Percentiles rank a stretch among this genome's conserved stretches.
phyloP scores from a whole-genome alignment of 2,888 invertebrate species.

The Hirtodrosophila histrioides region DNA sequence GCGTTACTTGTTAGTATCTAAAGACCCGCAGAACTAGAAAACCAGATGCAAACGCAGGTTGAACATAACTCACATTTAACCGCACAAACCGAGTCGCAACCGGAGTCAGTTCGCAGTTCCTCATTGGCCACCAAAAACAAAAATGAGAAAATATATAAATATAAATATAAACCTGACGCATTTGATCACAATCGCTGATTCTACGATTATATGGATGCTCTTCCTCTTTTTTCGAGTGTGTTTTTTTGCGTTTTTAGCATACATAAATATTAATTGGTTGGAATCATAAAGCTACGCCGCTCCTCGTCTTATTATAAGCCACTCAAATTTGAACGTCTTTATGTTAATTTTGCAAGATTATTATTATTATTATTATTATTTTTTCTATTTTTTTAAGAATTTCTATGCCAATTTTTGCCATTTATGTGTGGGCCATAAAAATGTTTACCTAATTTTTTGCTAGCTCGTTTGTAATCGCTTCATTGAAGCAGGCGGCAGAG shows the following conservation, averaged over 20 bases:
- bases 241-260: constrained; percentile 32
- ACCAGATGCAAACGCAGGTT: background rate
- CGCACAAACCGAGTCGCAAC: constrained; percentile 1
- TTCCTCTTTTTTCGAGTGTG: constrained; percentile 1
- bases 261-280: constrained; percentile 46
- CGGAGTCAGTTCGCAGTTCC: background rate
- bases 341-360: constrained; percentile 37
- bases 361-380: constrained; percentile 1
- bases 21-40: too few species aligned
- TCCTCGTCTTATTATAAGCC: constrained; percentile 25
- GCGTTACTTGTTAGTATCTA: background rate
- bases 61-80: background rate
- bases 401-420: constrained; percentile 35
- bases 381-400: constrained; percentile 13
- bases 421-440: constrained; percentile 15
- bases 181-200: constrained; percentile 3
- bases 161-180: background rate
- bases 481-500: constrained; percentile 39
- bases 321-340: constrained; percentile 29
- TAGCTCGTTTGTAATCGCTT: constrained; percentile 38
- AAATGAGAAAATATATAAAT: too few species aligned
- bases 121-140: constrained; percentile 9
- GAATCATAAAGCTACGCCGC: constrained; percentile 24
- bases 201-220: constrained; percentile 5
- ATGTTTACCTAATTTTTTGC: constrained; percentile 37